phyloP scores from a whole-genome alignment of 2,113 vertebrate species.

The Heliornis fulica region DNA sequence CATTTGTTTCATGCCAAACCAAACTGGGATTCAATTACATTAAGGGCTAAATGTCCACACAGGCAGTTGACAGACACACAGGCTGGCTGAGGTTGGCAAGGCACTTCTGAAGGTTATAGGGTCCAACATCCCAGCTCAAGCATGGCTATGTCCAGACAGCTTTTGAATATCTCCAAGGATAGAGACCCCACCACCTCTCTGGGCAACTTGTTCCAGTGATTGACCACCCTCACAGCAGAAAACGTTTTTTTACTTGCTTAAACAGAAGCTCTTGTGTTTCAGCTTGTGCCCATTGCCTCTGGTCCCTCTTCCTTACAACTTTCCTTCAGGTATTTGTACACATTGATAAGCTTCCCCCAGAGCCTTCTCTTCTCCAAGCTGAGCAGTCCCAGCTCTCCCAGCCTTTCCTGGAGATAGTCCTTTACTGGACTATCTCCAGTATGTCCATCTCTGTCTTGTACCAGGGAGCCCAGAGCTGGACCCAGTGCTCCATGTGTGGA shows the following conservation, averaged over 20 bases:
- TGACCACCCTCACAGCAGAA: not conserved
- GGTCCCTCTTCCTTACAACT: not conserved
- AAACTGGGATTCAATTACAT: not conserved
- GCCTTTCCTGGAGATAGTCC: not conserved
- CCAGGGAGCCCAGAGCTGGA: not conserved
- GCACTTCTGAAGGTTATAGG: not conserved
- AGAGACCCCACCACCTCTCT: not conserved
- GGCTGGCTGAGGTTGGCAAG: too few relatives aligned
- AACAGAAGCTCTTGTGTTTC: not conserved
- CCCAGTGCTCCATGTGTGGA: not conserved
- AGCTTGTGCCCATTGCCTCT: not conserved
- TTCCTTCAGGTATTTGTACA: not conserved
- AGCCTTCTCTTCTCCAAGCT: not conserved
- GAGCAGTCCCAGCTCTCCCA: not conserved
- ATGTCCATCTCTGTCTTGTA: not conserved
- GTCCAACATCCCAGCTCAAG: not conserved
- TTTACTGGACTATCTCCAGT: not conserved
- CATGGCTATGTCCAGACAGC: not conserved
- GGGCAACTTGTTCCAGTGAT: not conserved
- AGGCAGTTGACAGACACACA: not conserved
- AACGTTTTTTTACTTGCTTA: not conserved
- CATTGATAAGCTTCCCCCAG: not conserved
- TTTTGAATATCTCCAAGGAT: not conserved
- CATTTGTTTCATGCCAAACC: not conserved
- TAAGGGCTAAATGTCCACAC: not conserved